Evolutionary conservation across 2,888 invertebrate genomes (phyloP).

Genomic region (Philhelius pedissequus): DNA sequence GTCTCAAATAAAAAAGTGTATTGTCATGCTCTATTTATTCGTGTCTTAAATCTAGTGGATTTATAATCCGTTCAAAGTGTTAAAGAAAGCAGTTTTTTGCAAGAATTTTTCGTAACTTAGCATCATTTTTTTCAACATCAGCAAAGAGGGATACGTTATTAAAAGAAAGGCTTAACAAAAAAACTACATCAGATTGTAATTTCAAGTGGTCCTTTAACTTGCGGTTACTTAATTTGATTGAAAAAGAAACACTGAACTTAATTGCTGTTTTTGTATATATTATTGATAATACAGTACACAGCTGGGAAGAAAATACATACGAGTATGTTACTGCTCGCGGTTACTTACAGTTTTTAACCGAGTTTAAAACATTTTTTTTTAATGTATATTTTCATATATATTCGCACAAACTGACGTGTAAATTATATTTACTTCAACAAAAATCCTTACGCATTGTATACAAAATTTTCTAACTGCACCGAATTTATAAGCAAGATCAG

Average conservation of each 20-base stretch:
- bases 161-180: conserved; percentile 24
- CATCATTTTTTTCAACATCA: conserved; percentile 6
- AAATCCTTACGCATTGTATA: conserved; percentile 21
- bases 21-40: conserved; percentile 19
- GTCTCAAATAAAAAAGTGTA: conserved; percentile 32
- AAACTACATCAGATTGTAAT: conserved; percentile 27
- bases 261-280: conserved; percentile 31
- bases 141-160: conserved; percentile 22
- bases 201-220: conserved; percentile 29
- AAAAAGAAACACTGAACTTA: conserved; percentile 39
- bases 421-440: conserved; percentile 32
- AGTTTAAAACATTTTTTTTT: conserved; percentile 33
- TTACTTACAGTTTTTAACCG: conserved; percentile 15
- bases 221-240: conserved; percentile 22
- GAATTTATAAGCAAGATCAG: conserved; percentile 31
- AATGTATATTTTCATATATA: conserved; percentile 24
- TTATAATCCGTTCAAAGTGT: conserved; percentile 33
- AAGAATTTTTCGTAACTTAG: conserved; percentile 22
- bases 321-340: conserved; percentile 27
- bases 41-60: conserved; percentile 26
- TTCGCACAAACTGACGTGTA: conserved; percentile 11
- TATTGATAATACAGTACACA: conserved; percentile 11
- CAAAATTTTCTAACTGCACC: conserved; percentile 19
- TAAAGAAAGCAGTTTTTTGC: conserved; percentile 19
- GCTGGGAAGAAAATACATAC: conserved; percentile 32